Conservation (phyloP, 1,140 invertebrate genomes). For the Helicorthomorpha holstii region DNA sequence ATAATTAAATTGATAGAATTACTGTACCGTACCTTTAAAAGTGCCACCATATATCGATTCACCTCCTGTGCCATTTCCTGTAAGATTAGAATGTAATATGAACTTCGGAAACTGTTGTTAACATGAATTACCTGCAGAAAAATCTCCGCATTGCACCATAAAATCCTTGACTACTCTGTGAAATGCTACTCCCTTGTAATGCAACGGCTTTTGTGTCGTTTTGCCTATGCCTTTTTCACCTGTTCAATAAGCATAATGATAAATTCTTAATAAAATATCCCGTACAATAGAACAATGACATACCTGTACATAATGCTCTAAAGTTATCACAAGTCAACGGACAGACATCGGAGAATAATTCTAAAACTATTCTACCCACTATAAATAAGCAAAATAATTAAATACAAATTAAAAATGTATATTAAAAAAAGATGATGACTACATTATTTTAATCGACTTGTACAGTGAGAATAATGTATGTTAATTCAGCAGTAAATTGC, state of each 20-base stretch:
- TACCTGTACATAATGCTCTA: slow-evolving; percentile 24
- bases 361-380: slow-evolving; percentile 81
- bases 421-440: background rate
- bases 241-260: slow-evolving; percentile 7
- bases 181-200: slow-evolving; percentile 55
- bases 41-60: slow-evolving; percentile 80
- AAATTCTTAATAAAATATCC: background rate
- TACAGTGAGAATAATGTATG: slow-evolving; percentile 2
- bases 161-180: slow-evolving; percentile 87
- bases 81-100: background rate
- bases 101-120: background rate
- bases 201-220: slow-evolving; percentile 48
- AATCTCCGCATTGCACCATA: slow-evolving; percentile 40
- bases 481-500: background rate
- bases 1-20: background rate
- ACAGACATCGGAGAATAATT: slow-evolving; percentile 77
- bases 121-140: slow-evolving; percentile 14
- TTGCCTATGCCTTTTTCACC: slow-evolving; percentile 19
- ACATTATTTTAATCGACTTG: no score
- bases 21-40: slow-evolving; percentile 47
- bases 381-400: background rate
- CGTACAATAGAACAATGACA: background rate
- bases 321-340: slow-evolving; percentile 53
- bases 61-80: slow-evolving; percentile 73
- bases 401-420: background rate